Evolutionary conservation across 2,113 vertebrate species (phyloP), one percentile per base, ranked within the genome.

Genomic region (Porphyrio hochstetteri): DNA sequence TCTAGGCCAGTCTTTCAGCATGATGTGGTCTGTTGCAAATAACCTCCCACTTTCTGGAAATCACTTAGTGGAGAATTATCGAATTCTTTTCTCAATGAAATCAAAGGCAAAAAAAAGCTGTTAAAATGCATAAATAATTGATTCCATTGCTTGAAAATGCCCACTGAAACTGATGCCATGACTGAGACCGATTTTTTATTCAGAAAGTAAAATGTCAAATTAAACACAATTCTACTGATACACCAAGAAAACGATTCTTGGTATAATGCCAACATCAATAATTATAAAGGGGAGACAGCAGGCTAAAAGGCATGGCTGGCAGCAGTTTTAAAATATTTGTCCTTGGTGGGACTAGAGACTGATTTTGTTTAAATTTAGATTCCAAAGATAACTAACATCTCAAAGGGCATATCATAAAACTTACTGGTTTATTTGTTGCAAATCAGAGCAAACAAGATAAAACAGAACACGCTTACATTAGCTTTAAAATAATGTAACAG

Each of bases 291-390:
- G 36, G 74, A 95, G 82, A 71, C 50, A 91, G 63, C 75, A 86
- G 67, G 65, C 57, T 85, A 95, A 90, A 95, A 95, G 44, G 40
- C 85, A 92, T 31, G 48, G 42, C 65, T 91, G 76, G 48, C 75
- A 88, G 84, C 75, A 69, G 59, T 81, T 92, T 67, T 64, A 81
- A 96, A 92, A 93, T 90, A 82, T 87, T 95, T 94, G 68, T 85
- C 86, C 52, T 91, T 91, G 57, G 40, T 94, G 67, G 46, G 52
- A 88, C 64, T 24, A 74, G 76, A 38, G 53, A 60, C 79, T 68
- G 64, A 44, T 90, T 48, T 40, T 42, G 15, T 71, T 93, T 88
- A 95, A 81, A 91, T 90, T 86, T 95, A 81, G 60, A 71, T 78
- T 68, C 48, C 79, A 95, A 90, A 93, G 83, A 64, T 93, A 95